Percentiles rank a stretch among this genome's conserved stretches.
Evolutionary conservation across 2,888 invertebrate genomes (phyloP).

Genomic region (Nipponacmea schrenckii): DNA sequence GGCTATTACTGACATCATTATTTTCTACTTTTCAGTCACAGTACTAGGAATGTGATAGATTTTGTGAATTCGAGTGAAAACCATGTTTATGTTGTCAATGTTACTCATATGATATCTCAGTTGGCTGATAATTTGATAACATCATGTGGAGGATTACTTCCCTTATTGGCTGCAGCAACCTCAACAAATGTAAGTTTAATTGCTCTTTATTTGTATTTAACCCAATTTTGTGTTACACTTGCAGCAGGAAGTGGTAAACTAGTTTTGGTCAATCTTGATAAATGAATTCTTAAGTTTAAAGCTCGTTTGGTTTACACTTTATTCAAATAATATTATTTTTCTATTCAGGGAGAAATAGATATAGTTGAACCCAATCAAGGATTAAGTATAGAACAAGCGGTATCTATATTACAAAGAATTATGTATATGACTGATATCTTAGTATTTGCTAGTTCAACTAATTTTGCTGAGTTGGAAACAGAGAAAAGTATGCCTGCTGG

Average conservation of each 20-base stretch:
- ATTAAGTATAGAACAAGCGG: constrained; percentile 97
- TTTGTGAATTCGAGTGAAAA: constrained; percentile 98
- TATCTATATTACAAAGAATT: constrained; percentile 95
- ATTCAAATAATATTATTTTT: not conserved
- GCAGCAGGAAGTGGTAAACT: not conserved
- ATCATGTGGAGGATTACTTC: constrained; percentile 95
- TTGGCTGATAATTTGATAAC: constrained; percentile 98
- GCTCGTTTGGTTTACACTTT: too few species aligned
- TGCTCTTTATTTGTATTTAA: not conserved
- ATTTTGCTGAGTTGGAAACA: constrained; percentile 96
- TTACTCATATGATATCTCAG: constrained; percentile 98
- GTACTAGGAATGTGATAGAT: constrained; percentile 95
- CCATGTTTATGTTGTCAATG: constrained; percentile 98
- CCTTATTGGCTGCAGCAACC: constrained; percentile 95
- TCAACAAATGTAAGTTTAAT: constrained; percentile 89
- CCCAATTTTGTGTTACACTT: too few species aligned
- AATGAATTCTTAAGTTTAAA: not conserved
- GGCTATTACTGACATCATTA: too few species aligned
- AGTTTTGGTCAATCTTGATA: not conserved
- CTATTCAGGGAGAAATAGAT: constrained; percentile 90
- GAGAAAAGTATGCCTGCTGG: constrained; percentile 99
- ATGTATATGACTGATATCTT: constrained; percentile 99
- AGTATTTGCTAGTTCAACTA: constrained; percentile 96
- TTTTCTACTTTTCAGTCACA: constrained; percentile 77
- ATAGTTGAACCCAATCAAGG: constrained; percentile 98